phyloP scores from a whole-genome alignment of 1,140 invertebrate species.

The Epicauta chinensis region DNA sequence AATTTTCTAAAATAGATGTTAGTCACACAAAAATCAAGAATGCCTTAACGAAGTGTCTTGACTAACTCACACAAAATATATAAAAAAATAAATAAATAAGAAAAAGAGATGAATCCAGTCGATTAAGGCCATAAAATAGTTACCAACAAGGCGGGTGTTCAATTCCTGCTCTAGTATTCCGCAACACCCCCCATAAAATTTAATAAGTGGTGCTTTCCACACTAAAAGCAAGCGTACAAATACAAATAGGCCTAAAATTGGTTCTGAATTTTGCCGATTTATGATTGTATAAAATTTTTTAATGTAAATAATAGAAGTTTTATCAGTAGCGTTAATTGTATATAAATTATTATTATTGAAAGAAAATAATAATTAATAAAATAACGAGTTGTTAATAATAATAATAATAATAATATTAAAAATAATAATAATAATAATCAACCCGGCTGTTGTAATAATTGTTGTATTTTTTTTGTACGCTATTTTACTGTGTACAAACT shows the following conservation, averaged over 20 bases:
- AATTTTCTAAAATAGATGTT: too few relatives aligned
- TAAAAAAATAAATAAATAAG: slow-evolving; percentile 2
- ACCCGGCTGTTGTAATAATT: slow-evolving; percentile 23
- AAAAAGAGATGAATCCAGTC: slow-evolving; percentile 4
- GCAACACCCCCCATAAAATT: slow-evolving; percentile 5
- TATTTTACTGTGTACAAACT: slow-evolving; percentile 10
- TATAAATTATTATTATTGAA: background rate
- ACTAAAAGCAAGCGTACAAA: slow-evolving; percentile 27
- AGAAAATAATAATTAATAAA: background rate
- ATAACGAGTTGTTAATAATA: too few relatives aligned
- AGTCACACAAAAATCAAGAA: slow-evolving; percentile 6
- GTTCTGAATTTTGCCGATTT: background rate
- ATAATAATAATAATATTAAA: background rate
- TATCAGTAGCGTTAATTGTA: background rate
- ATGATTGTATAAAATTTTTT: background rate
- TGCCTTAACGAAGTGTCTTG: slow-evolving; percentile 14
- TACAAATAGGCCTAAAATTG: slow-evolving; percentile 27
- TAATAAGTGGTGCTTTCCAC: slow-evolving; percentile 23
- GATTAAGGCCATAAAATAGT: slow-evolving; percentile 17
- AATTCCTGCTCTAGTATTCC: too few relatives aligned
- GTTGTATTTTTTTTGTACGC: slow-evolving; percentile 25
- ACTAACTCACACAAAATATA: slow-evolving; percentile 11
- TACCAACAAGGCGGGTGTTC: slow-evolving; percentile 19
- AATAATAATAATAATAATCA: too few relatives aligned
- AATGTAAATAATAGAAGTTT: too few relatives aligned